Percentiles rank a stretch among this genome's conserved stretches.
phyloP scores from a whole-genome alignment of 2,113 vertebrate species.

The Leptocoma aspasia region DNA sequence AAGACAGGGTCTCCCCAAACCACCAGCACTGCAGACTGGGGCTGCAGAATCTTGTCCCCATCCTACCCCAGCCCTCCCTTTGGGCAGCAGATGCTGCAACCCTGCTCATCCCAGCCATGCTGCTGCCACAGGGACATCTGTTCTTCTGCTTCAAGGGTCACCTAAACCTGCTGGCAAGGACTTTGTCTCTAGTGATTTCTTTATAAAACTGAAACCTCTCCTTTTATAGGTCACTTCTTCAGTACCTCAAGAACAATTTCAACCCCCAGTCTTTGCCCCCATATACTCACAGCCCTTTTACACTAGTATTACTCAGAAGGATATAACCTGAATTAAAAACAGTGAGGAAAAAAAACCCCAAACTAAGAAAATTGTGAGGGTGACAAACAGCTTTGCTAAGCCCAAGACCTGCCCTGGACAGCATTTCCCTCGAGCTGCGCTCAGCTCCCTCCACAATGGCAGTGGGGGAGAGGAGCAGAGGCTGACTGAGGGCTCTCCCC shows the following conservation, averaged over 20 bases:
- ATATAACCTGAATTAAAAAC: not conserved
- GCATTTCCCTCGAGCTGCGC: not conserved
- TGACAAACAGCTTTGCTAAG: not conserved
- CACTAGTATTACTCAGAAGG: not conserved
- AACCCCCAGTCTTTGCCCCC: not conserved
- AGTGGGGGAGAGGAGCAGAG: not conserved
- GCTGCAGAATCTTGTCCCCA: not conserved
- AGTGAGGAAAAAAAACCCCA: not conserved
- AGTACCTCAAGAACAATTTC: not conserved
- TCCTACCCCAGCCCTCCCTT: fast-evolving
- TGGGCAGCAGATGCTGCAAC: not conserved
- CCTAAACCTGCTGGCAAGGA: not conserved
- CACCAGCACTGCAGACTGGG: not conserved
- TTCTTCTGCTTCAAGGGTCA: not conserved
- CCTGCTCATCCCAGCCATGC: fast-evolving
- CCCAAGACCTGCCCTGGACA: not conserved
- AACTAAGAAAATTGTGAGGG: not conserved
- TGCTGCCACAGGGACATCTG: fast-evolving
- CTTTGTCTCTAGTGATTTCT: not conserved
- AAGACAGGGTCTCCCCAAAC: not conserved
- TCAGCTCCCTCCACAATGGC: not conserved
- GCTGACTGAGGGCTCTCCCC: not conserved
- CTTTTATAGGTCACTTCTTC: not conserved
- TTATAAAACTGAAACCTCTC: not conserved
- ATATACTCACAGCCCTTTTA: not conserved